These are phyloP conservation scores for Tetraneura akinire DNA, from an alignment of 1,140 invertebrate species.

Conservation along the genomic window DNA sequence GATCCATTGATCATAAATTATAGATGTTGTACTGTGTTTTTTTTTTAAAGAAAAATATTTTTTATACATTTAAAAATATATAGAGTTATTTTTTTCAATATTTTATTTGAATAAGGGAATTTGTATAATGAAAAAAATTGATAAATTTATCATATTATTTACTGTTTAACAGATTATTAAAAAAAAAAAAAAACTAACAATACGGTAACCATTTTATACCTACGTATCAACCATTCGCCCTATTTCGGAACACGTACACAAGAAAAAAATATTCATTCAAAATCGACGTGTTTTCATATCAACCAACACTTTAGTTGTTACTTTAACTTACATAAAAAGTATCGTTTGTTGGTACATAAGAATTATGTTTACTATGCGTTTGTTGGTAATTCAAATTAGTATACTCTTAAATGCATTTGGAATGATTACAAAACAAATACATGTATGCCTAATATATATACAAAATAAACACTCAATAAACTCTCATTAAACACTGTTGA, in stretches of 20 bases:
- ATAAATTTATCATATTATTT: conserved; percentile 29
- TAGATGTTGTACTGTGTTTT: conserved; percentile 2
- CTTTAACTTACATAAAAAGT: too few species aligned
- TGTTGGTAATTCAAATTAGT: neutral
- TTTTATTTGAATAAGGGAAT: conserved; percentile 14
- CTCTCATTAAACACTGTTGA: too few species aligned
- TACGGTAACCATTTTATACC: neutral
- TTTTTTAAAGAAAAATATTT: neutral
- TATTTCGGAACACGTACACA: neutral
- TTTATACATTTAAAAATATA: neutral
- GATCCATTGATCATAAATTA: conserved; percentile 31
- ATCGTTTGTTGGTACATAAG: too few species aligned
- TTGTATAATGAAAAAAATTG: conserved; percentile 11
- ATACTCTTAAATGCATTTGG: too few species aligned
- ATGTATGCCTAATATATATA: too few species aligned
- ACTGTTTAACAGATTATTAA: conserved; percentile 33
- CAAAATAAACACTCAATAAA: too few species aligned
- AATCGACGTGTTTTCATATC: neutral
- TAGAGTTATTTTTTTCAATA: neutral
- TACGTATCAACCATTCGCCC: neutral
- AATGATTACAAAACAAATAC: too few species aligned
- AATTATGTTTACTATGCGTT: neutral
- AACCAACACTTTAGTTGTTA: too few species aligned
- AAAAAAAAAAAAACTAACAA: conserved; percentile 21
- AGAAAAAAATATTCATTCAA: neutral